Evolutionary conservation across 2,797 vertebrate species (phyloP).

Genomic region (Nyctibius grandis): DNA sequence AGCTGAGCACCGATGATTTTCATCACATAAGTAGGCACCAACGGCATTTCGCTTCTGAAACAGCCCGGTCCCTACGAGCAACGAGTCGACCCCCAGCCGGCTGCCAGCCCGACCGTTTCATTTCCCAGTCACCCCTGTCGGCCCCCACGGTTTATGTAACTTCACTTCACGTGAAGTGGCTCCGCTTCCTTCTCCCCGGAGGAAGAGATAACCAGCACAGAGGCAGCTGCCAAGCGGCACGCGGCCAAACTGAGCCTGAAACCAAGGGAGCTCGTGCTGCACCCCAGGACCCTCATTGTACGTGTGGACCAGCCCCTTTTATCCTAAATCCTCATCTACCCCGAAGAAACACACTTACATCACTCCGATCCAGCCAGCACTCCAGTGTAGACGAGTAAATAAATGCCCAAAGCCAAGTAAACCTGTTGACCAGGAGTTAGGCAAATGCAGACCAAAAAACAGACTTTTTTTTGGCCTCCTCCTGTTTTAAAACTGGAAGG

Average conservation of each 20-base stretch:
- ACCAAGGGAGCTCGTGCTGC: background rate
- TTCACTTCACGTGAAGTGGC: background rate
- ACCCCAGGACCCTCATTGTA: background rate
- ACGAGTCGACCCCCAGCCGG: rapidly evolving
- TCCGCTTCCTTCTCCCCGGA: background rate
- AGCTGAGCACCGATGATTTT: too few species aligned
- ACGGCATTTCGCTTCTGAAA: too few species aligned
- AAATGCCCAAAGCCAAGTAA: background rate
- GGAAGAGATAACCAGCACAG: background rate
- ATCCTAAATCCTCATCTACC: background rate
- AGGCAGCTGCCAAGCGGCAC: background rate
- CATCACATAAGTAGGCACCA: too few species aligned
- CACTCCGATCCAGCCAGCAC: background rate
- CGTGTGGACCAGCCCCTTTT: background rate
- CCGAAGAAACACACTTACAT: background rate
- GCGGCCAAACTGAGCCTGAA: background rate
- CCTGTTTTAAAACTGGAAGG: background rate
- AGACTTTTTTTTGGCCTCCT: background rate
- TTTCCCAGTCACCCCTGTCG: background rate
- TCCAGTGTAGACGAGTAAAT: background rate
- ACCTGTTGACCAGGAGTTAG: background rate
- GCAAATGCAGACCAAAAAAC: background rate
- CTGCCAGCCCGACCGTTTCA: background rate
- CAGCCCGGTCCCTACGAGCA: too few species aligned
- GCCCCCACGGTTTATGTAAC: background rate